Evolutionary conservation across 2,888 invertebrate species (phyloP), one percentile per base, ranked within the genome.

Genomic region (Caenorhabditis sulstoni): DNA sequence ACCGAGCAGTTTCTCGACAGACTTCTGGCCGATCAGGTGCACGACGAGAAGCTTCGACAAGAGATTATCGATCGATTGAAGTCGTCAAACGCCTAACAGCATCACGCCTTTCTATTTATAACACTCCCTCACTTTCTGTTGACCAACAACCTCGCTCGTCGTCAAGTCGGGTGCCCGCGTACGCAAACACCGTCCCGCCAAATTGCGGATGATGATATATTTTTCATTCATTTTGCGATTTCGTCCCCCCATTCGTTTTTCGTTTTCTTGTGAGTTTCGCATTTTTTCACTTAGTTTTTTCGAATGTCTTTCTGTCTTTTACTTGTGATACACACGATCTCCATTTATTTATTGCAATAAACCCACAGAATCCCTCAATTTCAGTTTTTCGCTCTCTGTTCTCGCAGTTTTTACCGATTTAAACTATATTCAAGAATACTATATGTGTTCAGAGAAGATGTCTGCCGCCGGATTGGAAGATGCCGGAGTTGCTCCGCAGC

Each of bases 1-100:
- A 84, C 84, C 4, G 73, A 79, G 55, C 62, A 75, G 52, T 79
- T 84, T 23, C 62, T 84, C 52, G 84, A 84, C 44, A 78, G 81
- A n/a, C 52, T 84, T 5, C 45, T 84, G 8, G 73, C 81, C 0
- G 81, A 84, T 55, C 76, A 80, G 53, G 66, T 74, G 12, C 12
- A 66, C 14, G 66, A 64, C 57, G 49, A 68, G 35, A 61, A 67
- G 18, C 23, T 62, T 44, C 52, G 75, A 62, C 50, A 62, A 22
- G 67, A 75, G 14, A 62, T 67, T 29, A 67, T 67, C 22, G 67
- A 67, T 20, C 22, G 67, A 4, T 41, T 67, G 14, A 77, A 59
- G 22, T 77, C 70, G 16, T 44, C 58, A n/a, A 77, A 62, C 47
- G 18, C 37, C 12, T 29, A 49, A 53, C 0, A 20, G 35, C 1